Evolutionary conservation across 2,113 vertebrate genomes (phyloP).

Genomic region (Pseudolaguvia tuberculata): DNA sequence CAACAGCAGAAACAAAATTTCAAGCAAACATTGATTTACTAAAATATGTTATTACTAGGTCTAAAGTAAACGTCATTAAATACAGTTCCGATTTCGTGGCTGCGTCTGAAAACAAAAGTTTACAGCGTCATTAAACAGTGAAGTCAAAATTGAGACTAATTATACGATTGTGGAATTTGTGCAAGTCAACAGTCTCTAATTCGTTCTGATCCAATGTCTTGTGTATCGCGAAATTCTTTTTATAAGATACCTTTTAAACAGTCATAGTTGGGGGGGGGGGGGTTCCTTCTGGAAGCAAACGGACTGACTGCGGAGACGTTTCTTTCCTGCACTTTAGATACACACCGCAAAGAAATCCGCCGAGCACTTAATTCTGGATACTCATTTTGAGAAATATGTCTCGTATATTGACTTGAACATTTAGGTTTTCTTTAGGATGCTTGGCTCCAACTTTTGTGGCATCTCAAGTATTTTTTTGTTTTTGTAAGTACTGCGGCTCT

Average conservation of each 20-base stretch:
- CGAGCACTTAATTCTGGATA: constrained; percentile 42
- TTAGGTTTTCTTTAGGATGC: constrained; percentile 44
- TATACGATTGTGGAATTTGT: background rate
- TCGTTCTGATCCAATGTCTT: background rate
- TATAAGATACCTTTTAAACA: constrained; percentile 74
- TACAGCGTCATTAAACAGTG: too few species aligned
- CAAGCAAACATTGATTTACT: background rate
- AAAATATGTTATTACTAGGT: background rate
- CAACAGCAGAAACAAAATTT: background rate
- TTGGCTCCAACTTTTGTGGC: constrained; percentile 2
- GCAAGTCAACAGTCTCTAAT: too few species aligned
- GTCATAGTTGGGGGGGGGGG: too few species aligned
- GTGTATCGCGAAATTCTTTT: constrained; percentile 41
- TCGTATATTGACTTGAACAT: constrained; percentile 41
- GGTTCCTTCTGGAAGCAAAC: constrained; percentile 10
- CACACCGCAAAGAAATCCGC: constrained; percentile 18
- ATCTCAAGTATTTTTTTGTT: constrained; percentile 53
- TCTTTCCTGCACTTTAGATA: constrained; percentile 47
- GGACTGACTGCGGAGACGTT: constrained; percentile 24
- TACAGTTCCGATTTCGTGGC: background rate
- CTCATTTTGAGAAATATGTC: background rate
- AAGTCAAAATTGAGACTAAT: background rate
- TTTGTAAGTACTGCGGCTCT: constrained; percentile 18
- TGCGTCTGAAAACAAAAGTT: background rate
- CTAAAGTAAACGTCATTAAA: background rate